A percentile compares a stretch with the other conserved stretches of the same genome.
Conservation (phyloP, 1,140 invertebrate species). For the Nomia melanderi region DNA sequence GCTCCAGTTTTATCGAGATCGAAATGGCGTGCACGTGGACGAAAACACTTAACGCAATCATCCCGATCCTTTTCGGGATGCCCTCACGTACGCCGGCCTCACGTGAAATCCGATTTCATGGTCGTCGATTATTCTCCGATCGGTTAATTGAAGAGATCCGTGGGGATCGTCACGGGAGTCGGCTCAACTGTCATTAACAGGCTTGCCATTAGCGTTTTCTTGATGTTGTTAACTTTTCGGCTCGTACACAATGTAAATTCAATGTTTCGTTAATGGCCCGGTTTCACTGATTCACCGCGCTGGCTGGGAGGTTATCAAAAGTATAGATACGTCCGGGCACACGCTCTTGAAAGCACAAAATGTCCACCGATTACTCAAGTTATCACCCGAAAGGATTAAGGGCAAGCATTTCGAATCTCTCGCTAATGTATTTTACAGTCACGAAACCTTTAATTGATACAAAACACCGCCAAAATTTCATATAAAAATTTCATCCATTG, state of each 20-base stretch:
- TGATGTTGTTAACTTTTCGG: not conserved
- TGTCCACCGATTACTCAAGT: too few species aligned
- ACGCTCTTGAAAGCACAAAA: not conserved
- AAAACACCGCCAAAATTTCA: too few species aligned
- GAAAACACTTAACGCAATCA: slow-evolving; percentile 46
- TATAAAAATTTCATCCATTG: too few species aligned
- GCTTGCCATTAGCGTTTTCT: not conserved
- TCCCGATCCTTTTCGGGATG: slow-evolving; percentile 32
- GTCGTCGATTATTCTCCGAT: slow-evolving; percentile 64
- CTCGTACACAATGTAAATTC: not conserved
- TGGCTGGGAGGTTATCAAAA: not conserved
- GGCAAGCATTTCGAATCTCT: too few species aligned
- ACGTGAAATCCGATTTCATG: slow-evolving; percentile 70
- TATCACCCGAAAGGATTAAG: too few species aligned
- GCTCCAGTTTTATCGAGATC: slow-evolving; percentile 29
- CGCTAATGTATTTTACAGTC: too few species aligned
- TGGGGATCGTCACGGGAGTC: slow-evolving; percentile 40
- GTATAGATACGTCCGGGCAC: too few species aligned
- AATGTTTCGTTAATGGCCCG: not conserved
- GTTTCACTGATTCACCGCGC: not conserved
- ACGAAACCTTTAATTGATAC: too few species aligned
- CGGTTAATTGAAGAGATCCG: slow-evolving; percentile 58
- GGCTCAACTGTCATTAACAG: slow-evolving; percentile 26
- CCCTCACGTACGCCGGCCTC: slow-evolving; percentile 36
- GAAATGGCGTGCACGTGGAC: slow-evolving; percentile 23